Conservation (phyloP, 2,113 vertebrate species). For the Holacanthus passer region DNA sequence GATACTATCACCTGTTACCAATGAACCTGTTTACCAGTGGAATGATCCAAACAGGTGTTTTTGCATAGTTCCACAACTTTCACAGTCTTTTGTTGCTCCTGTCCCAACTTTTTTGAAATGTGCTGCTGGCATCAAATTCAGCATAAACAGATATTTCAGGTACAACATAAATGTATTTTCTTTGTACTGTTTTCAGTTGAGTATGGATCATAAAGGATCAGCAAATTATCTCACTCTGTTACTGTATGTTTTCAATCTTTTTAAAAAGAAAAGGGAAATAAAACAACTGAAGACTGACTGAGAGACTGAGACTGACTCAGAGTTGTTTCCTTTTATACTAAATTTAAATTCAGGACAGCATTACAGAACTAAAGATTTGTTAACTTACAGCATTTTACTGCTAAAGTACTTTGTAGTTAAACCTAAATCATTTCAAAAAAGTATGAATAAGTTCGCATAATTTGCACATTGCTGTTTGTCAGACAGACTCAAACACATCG, state of each 20-base stretch:
- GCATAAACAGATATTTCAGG: too few relatives aligned
- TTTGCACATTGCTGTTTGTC: slow-evolving; percentile 5
- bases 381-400: neutral
- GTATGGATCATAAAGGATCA: too few relatives aligned
- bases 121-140: too few relatives aligned
- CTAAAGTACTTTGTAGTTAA: neutral
- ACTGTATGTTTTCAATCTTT: neutral
- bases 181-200: too few relatives aligned
- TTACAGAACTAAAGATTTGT: neutral
- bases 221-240: too few relatives aligned
- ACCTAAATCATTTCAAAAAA: neutral
- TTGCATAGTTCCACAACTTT: too few relatives aligned
- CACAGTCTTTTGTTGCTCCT: too few relatives aligned
- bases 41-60: too few relatives aligned
- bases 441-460: neutral
- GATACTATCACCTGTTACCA: too few relatives aligned
- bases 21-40: neutral
- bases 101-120: too few relatives aligned
- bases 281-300: neutral
- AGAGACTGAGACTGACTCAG: too few relatives aligned
- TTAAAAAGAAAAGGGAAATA: neutral
- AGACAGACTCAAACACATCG: slow-evolving; percentile 2
- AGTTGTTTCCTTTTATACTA: neutral
- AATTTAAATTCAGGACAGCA: neutral
- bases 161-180: too few relatives aligned